These are phyloP conservation scores for Myopa tessellatipennis DNA, from an alignment of 2,888 invertebrate species.

Conservation along the genomic window DNA sequence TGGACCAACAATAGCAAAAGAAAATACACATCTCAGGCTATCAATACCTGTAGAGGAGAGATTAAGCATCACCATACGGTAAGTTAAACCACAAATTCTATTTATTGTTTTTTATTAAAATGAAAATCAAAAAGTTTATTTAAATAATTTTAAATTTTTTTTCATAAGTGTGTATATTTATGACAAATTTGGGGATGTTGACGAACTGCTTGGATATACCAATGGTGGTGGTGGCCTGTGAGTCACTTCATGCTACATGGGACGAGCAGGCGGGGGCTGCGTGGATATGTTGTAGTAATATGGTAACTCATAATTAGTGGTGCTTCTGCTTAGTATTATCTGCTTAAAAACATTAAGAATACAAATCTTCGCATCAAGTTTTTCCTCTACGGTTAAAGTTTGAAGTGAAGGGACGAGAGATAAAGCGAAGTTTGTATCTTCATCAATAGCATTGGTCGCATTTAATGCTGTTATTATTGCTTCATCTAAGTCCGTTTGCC, in stretches of 20 bases:
- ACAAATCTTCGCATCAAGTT: slow-evolving; percentile 27
- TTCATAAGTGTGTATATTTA: not conserved
- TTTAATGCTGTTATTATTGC: slow-evolving; percentile 25
- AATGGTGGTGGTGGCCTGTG: not conserved
- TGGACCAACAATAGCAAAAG: too few relatives aligned
- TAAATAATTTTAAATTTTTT: not conserved
- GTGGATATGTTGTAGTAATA: too few relatives aligned
- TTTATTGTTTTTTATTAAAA: too few relatives aligned
- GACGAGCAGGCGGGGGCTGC: too few relatives aligned
- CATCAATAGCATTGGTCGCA: slow-evolving; percentile 12
- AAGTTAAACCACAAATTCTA: too few relatives aligned
- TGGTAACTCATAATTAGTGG: too few relatives aligned
- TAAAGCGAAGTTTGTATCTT: slow-evolving; percentile 35
- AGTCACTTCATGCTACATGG: too few relatives aligned
- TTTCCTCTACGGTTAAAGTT: slow-evolving; percentile 28
- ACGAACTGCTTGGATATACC: too few relatives aligned
- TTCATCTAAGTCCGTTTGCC: slow-evolving; percentile 29
- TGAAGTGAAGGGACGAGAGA: slow-evolving; percentile 34
- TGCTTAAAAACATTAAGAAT: slow-evolving; percentile 35
- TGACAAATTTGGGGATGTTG: not conserved
- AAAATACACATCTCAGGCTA: too few relatives aligned
- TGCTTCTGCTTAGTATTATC: not conserved
- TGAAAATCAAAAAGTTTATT: too few relatives aligned
- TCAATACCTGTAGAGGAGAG: too few relatives aligned
- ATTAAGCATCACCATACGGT: too few relatives aligned